Evolutionary conservation across 2,797 vertebrate species (phyloP), one percentile per base, ranked within the genome.

Genomic region (Phrynocephalus vlangalii): DNA sequence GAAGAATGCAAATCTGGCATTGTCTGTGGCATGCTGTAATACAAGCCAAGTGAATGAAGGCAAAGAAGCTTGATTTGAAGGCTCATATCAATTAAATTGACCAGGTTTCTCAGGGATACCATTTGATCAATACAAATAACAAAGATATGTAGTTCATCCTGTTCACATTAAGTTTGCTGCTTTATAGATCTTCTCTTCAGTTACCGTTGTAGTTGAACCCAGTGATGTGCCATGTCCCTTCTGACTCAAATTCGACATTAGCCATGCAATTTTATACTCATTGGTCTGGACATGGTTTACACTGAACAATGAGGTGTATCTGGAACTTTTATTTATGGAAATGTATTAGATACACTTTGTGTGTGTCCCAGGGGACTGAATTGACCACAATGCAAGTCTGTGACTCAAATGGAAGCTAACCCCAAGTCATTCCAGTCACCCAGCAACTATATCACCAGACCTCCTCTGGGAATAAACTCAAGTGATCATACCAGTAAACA

Each of bases 401-500:
- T 85, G 86, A 87, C 56, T 87, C 79, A 66, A 67, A 48, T 50
- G 28, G 71, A 66, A 73, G 22, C 28, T 33, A 11, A 73, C 20
- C 56, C 71, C 30, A 70, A 56, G 20, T 50, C 38, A 76, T 63
- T 33, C 26, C 71, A 82, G 28, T 44, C 71, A 73, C 81, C 70
- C 26, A 73, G 15, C 28, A 56, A 86, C 48, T 73, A 52, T 68
- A 81, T 71, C 68, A 63, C 78, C 79, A 72, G 78, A 22, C 24
- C 52, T 72, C 56, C 72, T 86, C 9, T 52, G 22, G 66, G 78
- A 87, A 38, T 87, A 87, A 81, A 73, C 50, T 86, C 77, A 79
- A 80, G 68, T 80, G 8, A 44, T 80, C 38, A n/a, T 86, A 92
- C 90, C 87, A 90, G 85, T 91, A 87, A 93, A 90, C 88, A 91